A percentile compares a stretch with the other conserved stretches of the same genome.
These are phyloP conservation scores for Hiodon tergisus DNA, from an alignment of 2,113 vertebrate genomes.

Conservation along the genomic window DNA sequence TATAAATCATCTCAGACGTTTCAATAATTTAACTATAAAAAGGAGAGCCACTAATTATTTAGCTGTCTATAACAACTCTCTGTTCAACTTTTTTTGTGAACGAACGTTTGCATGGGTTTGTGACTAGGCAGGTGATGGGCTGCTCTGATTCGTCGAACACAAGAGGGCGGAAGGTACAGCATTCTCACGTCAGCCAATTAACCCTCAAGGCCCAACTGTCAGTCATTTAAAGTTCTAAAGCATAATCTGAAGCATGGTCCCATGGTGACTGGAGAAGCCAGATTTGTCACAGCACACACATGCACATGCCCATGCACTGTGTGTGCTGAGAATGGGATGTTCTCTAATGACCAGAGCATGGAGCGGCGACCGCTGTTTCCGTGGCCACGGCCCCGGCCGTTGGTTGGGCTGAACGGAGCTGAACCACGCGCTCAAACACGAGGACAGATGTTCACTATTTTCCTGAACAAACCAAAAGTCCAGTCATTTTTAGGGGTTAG, in stretches of 20 bases:
- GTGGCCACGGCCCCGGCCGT: too few relatives aligned
- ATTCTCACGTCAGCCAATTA: slow-evolving; percentile 24
- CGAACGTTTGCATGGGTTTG: too few relatives aligned
- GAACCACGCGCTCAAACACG: slow-evolving; percentile 16
- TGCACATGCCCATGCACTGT: not conserved
- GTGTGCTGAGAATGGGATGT: not conserved
- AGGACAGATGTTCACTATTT: slow-evolving; percentile 30
- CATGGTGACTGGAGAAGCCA: not conserved
- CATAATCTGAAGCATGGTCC: slow-evolving; percentile 25
- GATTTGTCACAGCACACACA: slow-evolving; percentile 5
- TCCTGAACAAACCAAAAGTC: slow-evolving; percentile 26
- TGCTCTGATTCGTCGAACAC: too few relatives aligned
- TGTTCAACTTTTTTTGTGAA: slow-evolving; percentile 26
- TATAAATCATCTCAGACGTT: slow-evolving; percentile 44
- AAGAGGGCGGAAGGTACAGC: not conserved
- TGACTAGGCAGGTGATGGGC: too few relatives aligned
- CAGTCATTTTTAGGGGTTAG: slow-evolving; percentile 37
- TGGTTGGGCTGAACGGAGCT: too few relatives aligned
- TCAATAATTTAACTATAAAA: slow-evolving; percentile 38
- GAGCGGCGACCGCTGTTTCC: too few relatives aligned
- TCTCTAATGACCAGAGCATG: too few relatives aligned
- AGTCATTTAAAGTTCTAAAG: slow-evolving; percentile 34
- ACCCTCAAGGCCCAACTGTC: slow-evolving; percentile 36
- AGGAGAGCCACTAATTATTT: slow-evolving; percentile 44
- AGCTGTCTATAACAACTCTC: slow-evolving; percentile 45